Evolutionary conservation across 2,797 vertebrate species (phyloP).

Genomic region (Erithacus rubecula): DNA sequence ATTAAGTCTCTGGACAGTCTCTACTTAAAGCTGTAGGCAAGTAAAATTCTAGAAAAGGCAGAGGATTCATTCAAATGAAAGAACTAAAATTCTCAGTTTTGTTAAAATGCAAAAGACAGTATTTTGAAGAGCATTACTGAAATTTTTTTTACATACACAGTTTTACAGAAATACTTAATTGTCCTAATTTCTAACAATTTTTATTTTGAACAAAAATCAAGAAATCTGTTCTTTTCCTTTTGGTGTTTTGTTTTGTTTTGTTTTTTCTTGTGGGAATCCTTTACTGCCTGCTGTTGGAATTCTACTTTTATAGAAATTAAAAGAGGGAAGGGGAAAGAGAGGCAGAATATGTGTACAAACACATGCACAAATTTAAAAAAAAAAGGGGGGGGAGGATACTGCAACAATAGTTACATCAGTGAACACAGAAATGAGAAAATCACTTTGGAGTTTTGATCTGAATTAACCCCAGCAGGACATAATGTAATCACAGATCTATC

Average conservation of each 20-base stretch:
- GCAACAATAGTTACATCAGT: not conserved
- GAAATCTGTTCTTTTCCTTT: not conserved
- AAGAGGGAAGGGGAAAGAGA: not conserved
- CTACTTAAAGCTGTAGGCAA: not conserved
- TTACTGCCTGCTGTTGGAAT: not conserved
- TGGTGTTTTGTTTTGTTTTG: too few species aligned
- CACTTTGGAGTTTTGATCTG: not conserved
- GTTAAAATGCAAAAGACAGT: not conserved
- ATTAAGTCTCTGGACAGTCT: not conserved
- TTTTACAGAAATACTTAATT: not conserved
- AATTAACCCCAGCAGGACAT: not conserved
- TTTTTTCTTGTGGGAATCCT: not conserved
- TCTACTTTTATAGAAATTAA: not conserved
- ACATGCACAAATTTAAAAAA: not conserved
- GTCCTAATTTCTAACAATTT: not conserved
- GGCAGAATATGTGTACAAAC: not conserved
- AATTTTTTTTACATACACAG: not conserved
- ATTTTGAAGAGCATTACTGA: not conserved
- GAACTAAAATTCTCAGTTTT: not conserved
- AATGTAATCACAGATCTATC: not conserved
- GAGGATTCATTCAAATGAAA: not conserved
- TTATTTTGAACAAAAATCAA: not conserved
- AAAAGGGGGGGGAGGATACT: not conserved
- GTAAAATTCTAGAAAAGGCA: not conserved
- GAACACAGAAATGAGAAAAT: not conserved